Evolutionary conservation across 2,888 invertebrate genomes (phyloP).

Genomic region (Torymus tubicola): DNA sequence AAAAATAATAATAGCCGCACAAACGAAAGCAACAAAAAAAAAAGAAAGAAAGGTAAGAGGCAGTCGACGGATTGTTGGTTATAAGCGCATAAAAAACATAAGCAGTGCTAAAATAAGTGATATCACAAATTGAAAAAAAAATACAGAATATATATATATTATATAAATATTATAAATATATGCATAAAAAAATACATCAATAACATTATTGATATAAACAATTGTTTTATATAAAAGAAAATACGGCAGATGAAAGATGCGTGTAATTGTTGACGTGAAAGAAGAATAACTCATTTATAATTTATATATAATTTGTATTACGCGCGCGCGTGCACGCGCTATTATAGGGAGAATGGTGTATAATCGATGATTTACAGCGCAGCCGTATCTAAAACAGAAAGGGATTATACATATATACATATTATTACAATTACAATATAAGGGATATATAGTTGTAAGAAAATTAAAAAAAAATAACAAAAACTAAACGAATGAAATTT

Average conservation of each 20-base stretch:
- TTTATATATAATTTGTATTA: constrained; percentile 55
- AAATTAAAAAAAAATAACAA: constrained; percentile 34
- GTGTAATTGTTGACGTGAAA: constrained; percentile 63
- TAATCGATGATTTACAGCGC: constrained; percentile 36
- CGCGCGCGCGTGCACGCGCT: constrained; percentile 19
- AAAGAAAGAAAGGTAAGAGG: background rate
- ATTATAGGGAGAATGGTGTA: constrained; percentile 19
- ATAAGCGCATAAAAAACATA: constrained; percentile 38
- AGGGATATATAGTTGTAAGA: constrained; percentile 23
- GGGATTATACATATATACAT: constrained; percentile 52
- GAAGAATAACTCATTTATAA: constrained; percentile 35
- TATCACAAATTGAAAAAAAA: constrained; percentile 39
- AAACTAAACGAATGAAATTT: constrained; percentile 57
- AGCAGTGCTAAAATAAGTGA: constrained; percentile 51
- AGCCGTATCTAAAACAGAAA: constrained; percentile 23
- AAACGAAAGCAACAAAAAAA: background rate
- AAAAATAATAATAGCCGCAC: no score
- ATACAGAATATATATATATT: constrained; percentile 49
- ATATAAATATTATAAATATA: constrained; percentile 56
- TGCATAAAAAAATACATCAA: constrained; percentile 58
- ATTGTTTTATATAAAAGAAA: constrained; percentile 66
- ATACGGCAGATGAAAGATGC: constrained; percentile 60
- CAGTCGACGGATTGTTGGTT: constrained; percentile 22
- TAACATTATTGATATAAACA: constrained; percentile 61
- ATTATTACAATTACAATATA: constrained; percentile 47